Evolutionary conservation across 2,113 vertebrate genomes (phyloP).

Genomic region (Pelecanus crispus): DNA sequence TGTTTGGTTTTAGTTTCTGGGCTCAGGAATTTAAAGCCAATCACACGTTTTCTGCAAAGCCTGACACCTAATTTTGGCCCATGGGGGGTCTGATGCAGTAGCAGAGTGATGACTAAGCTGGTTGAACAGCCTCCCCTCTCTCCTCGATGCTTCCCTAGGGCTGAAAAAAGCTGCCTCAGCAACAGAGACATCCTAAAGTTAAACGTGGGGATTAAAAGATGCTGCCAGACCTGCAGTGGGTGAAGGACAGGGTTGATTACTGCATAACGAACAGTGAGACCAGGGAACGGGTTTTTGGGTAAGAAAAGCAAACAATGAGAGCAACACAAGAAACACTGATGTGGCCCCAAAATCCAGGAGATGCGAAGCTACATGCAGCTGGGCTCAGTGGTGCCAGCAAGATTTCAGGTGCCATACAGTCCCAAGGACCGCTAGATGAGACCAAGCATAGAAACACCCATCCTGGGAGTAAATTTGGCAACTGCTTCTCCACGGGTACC

Average conservation of each 20-base stretch:
- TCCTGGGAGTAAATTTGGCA: neutral
- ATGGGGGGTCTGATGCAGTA: rapidly evolving
- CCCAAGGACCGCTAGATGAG: neutral
- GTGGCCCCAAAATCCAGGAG: neutral
- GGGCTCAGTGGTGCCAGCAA: neutral
- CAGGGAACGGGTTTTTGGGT: neutral
- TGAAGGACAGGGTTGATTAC: neutral
- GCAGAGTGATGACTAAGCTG: neutral
- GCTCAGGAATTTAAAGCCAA: neutral
- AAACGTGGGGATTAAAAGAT: neutral
- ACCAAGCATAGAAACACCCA: neutral
- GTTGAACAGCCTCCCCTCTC: neutral
- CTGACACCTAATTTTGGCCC: neutral
- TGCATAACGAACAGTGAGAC: rapidly evolving
- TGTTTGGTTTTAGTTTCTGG: neutral
- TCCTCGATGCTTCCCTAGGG: neutral
- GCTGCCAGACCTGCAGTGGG: neutral
- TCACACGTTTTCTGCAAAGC: neutral
- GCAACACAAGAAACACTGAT: neutral
- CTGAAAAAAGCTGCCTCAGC: neutral
- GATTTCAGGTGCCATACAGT: neutral
- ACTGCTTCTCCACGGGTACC: neutral
- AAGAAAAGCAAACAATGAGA: neutral
- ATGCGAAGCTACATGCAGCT: neutral
- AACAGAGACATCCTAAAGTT: neutral